Evolutionary conservation across 1,140 invertebrate genomes (phyloP), one percentile per base, ranked within the genome.

Genomic region (Acromyrmex echinatior): DNA sequence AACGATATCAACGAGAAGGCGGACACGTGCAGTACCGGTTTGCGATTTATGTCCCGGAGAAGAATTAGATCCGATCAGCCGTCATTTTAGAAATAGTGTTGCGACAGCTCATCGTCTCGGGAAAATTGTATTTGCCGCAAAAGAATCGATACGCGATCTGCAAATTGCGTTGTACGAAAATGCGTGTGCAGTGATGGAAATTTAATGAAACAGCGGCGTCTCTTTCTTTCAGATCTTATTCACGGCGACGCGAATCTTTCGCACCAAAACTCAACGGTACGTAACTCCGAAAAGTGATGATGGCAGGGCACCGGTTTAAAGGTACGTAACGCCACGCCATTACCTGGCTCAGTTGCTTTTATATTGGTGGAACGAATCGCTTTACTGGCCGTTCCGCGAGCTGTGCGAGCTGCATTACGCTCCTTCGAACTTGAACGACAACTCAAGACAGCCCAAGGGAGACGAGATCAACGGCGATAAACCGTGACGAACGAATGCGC

Each of bases 331-430:
- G 39, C 35, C 35, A 56, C 39, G 21, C 78, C 62, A 73, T 79
- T 78, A 73, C 66, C 39, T 35, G 58, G 66, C 49, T 73, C 45
- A n/a, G 63, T 18, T 78, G 80, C 87, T 73, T 62, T 86, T 90
- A 85, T 86, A 90, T 90, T 86, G 88, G 87, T 62, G 68, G 81
- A 89, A 81, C 76, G 88, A 80, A 89, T 82, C 71, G 88, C 39
- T 89, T 77, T 81, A 71, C 81, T 31, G 39, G n/a, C 53, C 74
- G 49, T 62, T 58, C 28, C 56, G 39, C 45, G 9, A 68, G 28
- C 9, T 9, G n/a, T 70, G 28, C 49, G 81, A 25, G 63, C 28
- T 53, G 49, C 78, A 70, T 70, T 80, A 76, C 84, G 79, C 56
- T 87, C 82, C 62, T 71, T 62, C 66, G 21, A 74, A 68, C 56